A percentile compares a stretch with the other conserved stretches of the same genome.
Conservation (phyloP, 2,113 vertebrate species). For the Aplodontia rufa region DNA sequence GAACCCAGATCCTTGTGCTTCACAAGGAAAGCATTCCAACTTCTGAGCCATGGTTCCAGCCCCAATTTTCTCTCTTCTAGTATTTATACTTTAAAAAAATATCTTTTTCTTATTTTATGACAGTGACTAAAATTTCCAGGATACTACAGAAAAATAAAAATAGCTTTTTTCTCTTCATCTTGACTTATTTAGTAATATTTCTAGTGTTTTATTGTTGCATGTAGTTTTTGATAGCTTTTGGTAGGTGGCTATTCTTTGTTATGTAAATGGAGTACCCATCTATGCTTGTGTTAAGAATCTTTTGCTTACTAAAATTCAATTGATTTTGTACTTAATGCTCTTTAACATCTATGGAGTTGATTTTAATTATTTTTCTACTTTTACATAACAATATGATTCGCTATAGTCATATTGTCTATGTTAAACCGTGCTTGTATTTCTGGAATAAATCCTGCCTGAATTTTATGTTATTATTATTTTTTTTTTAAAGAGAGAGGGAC, state of each 20-base stretch:
- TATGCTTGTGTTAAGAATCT: not conserved
- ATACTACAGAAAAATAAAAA: not conserved
- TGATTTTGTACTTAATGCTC: not conserved
- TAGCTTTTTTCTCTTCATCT: not conserved
- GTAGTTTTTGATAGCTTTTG: not conserved
- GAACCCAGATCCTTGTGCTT: no score
- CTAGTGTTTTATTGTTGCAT: not conserved
- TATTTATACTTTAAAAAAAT: not conserved
- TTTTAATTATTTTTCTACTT: constrained; percentile 44
- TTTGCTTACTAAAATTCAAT: not conserved
- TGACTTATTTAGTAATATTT: not conserved
- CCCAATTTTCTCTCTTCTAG: not conserved
- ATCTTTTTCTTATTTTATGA: constrained; percentile 9
- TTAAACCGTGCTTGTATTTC: not conserved
- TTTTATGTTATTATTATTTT: not conserved
- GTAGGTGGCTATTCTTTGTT: not conserved
- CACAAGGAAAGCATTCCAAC: no score
- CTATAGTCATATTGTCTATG: not conserved
- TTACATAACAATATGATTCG: constrained; percentile 19
- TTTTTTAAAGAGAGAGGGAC: no score
- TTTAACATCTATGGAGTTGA: not conserved
- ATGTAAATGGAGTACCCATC: not conserved
- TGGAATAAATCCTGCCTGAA: not conserved
- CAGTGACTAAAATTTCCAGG: not conserved
- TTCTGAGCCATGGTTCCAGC: no score